A percentile compares a stretch with the other conserved stretches of the same genome.
These are phyloP conservation scores for Eretmochelys imbricata DNA, from an alignment of 2,113 vertebrate genomes.

Conservation along the genomic window DNA sequence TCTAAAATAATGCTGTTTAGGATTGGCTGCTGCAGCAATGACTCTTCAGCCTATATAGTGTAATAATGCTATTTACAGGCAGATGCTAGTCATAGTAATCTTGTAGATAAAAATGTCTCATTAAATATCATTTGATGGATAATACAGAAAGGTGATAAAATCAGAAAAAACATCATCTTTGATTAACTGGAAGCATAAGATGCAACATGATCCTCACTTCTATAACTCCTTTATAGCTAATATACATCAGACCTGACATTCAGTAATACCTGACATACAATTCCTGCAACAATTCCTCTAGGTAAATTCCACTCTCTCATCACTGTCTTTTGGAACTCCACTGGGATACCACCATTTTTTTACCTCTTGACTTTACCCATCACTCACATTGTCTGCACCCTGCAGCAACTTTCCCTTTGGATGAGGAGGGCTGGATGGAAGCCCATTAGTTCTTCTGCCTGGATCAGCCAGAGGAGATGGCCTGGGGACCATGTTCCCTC, in stretches of 20 bases:
- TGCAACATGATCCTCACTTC: not conserved
- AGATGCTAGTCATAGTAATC: not conserved
- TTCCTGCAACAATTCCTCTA: slow-evolving; percentile 28
- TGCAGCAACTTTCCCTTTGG: not conserved
- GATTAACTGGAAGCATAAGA: slow-evolving; percentile 7
- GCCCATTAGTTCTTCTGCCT: accelerated
- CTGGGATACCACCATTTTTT: not conserved
- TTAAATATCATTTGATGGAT: not conserved
- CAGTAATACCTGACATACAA: not conserved
- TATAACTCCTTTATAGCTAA: not conserved
- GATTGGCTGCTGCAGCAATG: not conserved
- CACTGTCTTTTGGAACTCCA: not conserved
- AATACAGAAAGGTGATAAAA: not conserved
- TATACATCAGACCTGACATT: not conserved
- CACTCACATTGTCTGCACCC: not conserved
- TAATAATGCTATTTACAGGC: not conserved
- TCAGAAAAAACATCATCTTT: not conserved
- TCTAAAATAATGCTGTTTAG: not conserved
- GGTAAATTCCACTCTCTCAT: not conserved
- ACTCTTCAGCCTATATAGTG: not conserved
- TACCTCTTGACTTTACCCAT: not conserved
- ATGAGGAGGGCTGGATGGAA: not conserved
- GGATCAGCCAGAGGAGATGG: not conserved
- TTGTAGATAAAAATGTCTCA: not conserved
- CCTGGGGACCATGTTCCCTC: accelerated